phyloP scores from a whole-genome alignment of 2,113 vertebrate genomes.

The Speoplatyrhinus poulsoni region DNA sequence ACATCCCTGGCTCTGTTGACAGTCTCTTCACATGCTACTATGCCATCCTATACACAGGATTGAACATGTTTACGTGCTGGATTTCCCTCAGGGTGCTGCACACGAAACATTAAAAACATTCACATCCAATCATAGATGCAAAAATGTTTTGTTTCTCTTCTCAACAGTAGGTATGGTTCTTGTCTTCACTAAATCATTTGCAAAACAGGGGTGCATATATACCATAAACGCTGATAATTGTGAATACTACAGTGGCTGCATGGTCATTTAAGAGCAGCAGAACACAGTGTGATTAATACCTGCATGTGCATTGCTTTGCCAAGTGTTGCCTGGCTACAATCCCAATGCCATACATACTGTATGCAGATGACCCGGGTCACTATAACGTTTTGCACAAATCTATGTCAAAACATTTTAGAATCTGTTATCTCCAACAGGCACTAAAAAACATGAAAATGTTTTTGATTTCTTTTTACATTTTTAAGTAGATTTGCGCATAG shows the following conservation, averaged over 20 bases:
- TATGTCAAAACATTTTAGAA: no score
- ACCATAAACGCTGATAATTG: background rate
- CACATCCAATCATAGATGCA: background rate
- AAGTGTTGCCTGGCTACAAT: no score
- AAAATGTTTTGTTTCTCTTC: background rate
- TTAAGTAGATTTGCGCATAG: no score
- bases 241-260: no score
- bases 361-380: no score
- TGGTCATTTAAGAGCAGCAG: background rate
- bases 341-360: no score
- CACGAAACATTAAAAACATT: background rate
- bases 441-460: no score
- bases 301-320: no score
- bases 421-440: no score
- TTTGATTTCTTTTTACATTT: no score
- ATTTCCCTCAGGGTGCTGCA: constrained; percentile 20
- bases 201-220: background rate
- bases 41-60: constrained; percentile 2
- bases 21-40: background rate
- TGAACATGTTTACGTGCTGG: constrained; percentile 10
- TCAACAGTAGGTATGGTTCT: background rate
- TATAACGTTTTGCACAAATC: no score
- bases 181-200: constrained; percentile 24
- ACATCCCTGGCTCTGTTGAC: constrained; percentile 23
- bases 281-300: background rate